These are phyloP conservation scores for Phrynocephalus vlangalii DNA, from an alignment of 2,797 vertebrate species.

Conservation along the genomic window DNA sequence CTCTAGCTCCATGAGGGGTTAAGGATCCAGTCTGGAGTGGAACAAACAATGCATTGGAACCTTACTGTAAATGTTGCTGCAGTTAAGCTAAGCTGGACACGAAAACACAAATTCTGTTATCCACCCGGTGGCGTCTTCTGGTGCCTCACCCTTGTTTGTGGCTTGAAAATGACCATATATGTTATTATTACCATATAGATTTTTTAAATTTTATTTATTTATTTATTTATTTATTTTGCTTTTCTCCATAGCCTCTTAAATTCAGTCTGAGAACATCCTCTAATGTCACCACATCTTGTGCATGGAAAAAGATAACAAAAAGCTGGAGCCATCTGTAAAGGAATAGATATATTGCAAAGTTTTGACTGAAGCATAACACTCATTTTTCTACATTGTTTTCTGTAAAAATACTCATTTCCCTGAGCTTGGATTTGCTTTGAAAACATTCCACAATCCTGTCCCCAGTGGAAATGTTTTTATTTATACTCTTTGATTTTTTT, in stretches of 20 bases:
- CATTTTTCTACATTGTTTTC: background rate
- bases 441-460: constrained; percentile 35
- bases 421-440: constrained; percentile 41
- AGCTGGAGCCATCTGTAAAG: background rate
- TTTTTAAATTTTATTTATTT: too few relatives aligned
- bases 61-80: background rate
- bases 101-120: background rate
- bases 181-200: background rate
- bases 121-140: background rate
- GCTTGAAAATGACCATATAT: background rate
- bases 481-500: background rate
- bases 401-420: background rate
- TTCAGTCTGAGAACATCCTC: background rate
- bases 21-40: background rate
- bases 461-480: constrained; percentile 34
- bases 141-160: background rate
- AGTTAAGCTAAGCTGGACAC: background rate
- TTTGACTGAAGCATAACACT: constrained; percentile 5
- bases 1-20: background rate
- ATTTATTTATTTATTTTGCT: too few relatives aligned
- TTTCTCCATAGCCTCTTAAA: background rate
- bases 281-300: background rate
- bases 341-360: background rate
- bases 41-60: background rate
- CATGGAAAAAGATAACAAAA: rapidly evolving